Evolutionary conservation across 2,888 invertebrate genomes (phyloP), one percentile per base, ranked within the genome.

Genomic region (Agriopis leucophaearia): DNA sequence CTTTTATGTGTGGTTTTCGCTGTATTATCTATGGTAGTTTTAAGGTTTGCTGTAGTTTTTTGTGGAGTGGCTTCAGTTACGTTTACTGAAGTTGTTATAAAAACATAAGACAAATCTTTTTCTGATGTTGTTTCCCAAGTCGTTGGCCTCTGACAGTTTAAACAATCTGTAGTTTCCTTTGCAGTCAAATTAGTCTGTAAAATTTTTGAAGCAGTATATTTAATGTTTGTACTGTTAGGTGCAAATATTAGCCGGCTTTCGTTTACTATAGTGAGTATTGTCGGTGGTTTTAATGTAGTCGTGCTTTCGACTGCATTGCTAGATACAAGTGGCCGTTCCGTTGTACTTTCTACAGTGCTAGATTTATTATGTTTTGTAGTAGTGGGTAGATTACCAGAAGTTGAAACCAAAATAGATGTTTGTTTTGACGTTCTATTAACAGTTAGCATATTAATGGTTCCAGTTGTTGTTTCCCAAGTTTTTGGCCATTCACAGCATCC

Each of bases 71-170:
- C 70, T 47, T 38, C 27, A 51, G 42, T 44, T 9, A n/a, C 8
- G 35, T 5, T 9, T 47, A 2, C 38, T 13, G 58, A 27, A 27
- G 66, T 69, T 15, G 35, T 44, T 60, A 27, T 15, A 7, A 54
- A 55, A 13, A 50, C 1, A 35, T 40, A 16, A 52, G 42, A 27
- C 12, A 48, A 7, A 7, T 27, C n/a, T 45, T 62, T 55, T 47
- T 57, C 69, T 42, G 68, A 59, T 9, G 72, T 73, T 9, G 74
- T 75, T 48, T 70, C 67, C 75, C 74, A 75, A 18, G 67, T 66
- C 8, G 51, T 58, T 4, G 75, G 77, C 48, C 73, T 75, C n/a
- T 73, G 55, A 51, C 79, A 78, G 63, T 72, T 72, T 50, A 50
- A 12, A 36, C 57, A 66, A 45, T 15, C n/a, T 44, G 56, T 61